Evolutionary conservation across 2,113 vertebrate genomes (phyloP).

Genomic region (Tympanuchus pallidicinctus): DNA sequence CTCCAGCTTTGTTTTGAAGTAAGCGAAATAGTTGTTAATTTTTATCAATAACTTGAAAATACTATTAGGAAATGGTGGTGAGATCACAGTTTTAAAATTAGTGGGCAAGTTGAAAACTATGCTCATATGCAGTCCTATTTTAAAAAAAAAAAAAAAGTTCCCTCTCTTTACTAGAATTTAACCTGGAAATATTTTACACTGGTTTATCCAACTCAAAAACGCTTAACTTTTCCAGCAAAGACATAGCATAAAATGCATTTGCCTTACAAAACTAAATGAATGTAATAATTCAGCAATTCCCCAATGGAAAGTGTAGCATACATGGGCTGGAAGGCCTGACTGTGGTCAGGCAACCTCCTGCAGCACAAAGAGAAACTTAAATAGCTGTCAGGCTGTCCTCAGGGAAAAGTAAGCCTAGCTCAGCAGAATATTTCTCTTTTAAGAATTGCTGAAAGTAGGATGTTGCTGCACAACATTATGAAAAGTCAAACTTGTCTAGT

Average conservation of each 20-base stretch:
- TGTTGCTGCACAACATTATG: not conserved
- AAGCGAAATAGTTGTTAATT: not conserved
- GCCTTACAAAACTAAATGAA: not conserved
- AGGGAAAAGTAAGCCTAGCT: not conserved
- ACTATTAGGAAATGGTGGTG: not conserved
- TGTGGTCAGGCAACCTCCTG: not conserved
- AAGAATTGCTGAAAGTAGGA: not conserved
- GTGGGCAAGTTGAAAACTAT: not conserved
- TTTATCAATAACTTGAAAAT: not conserved
- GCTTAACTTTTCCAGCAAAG: not conserved
- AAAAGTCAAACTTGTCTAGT: not conserved
- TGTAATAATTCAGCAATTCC: conserved; percentile 6
- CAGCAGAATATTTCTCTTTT: not conserved
- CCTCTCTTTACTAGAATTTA: not conserved
- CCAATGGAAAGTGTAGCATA: not conserved
- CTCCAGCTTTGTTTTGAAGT: not conserved
- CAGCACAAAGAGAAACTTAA: not conserved
- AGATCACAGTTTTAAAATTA: not conserved
- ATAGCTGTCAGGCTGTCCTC: not conserved
- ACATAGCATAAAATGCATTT: not conserved
- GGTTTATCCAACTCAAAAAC: not conserved
- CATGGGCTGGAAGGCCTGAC: not conserved
- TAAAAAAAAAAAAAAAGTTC: too few relatives aligned
- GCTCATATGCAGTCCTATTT: not conserved
- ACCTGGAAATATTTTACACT: not conserved